Conservation (phyloP, 2,888 invertebrate species). For the Hofmannophila pseudospretella region DNA sequence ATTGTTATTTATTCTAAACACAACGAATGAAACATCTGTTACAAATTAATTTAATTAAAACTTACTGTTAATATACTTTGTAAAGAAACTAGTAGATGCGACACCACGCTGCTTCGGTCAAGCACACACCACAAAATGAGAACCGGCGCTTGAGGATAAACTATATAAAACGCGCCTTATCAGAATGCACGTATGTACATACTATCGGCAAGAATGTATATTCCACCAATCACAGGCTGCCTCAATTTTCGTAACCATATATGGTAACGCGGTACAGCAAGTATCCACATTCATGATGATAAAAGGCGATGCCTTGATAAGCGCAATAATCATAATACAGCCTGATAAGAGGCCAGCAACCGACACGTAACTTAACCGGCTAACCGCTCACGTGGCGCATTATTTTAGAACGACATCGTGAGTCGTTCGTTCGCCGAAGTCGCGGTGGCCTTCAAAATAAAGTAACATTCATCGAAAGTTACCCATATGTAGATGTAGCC, state of each 20-base stretch:
- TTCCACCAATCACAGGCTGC: constrained; percentile 82
- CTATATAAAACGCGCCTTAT: constrained; percentile 76
- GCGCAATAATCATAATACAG: constrained; percentile 9
- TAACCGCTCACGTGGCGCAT: constrained; percentile 7
- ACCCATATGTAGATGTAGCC: constrained; percentile 3
- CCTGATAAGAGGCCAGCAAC: constrained; percentile 4
- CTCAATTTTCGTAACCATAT: constrained; percentile 84
- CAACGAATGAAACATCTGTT: neutral
- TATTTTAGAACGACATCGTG: too few species aligned
- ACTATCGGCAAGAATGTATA: constrained; percentile 67
- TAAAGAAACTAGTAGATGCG: constrained; percentile 53
- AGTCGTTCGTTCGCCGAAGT: neutral
- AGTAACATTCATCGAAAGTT: neutral
- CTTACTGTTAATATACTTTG: constrained; percentile 56
- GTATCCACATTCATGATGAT: constrained; percentile 43
- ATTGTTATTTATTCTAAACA: constrained; percentile 1
- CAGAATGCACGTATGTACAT: constrained; percentile 53
- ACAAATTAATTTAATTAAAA: constrained; percentile 21
- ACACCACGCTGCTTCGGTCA: constrained; percentile 56
- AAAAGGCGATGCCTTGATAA: constrained; percentile 54
- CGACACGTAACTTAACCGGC: constrained; percentile 5
- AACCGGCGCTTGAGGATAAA: constrained; percentile 64
- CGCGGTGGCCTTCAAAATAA: neutral
- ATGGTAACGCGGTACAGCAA: constrained; percentile 77
- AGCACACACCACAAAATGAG: constrained; percentile 64